These are phyloP conservation scores for Aptenodytes patagonicus DNA, from an alignment of 2,113 vertebrate genomes.

Conservation along the genomic window DNA sequence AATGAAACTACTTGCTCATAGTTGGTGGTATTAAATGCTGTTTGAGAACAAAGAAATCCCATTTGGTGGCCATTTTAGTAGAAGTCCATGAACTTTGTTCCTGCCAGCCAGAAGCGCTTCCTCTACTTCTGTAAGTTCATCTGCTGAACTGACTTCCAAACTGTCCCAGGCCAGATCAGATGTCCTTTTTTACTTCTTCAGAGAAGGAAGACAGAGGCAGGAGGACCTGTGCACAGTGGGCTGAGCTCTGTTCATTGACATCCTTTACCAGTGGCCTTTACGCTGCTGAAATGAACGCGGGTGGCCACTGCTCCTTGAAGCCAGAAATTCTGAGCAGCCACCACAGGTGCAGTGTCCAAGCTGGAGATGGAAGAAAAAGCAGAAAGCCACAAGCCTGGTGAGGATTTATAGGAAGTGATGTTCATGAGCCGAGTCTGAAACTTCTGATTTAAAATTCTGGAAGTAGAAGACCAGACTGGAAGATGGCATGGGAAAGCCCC, in stretches of 20 bases:
- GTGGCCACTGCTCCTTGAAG: neutral
- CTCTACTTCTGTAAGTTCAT: neutral
- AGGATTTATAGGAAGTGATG: neutral
- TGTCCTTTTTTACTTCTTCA: neutral
- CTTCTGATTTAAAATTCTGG: neutral
- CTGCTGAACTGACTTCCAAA: neutral
- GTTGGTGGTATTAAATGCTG: neutral
- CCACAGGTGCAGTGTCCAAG: neutral
- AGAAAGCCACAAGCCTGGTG: neutral
- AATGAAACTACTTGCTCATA: neutral
- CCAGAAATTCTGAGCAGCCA: neutral
- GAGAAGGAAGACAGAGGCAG: neutral
- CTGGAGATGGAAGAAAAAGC: neutral
- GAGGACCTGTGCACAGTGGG: neutral
- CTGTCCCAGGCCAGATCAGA: neutral
- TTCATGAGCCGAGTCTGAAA: neutral
- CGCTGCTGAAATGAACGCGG: accelerated
- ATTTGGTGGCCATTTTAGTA: neutral
- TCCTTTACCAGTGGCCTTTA: neutral
- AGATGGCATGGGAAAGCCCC: neutral
- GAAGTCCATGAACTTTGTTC: accelerated
- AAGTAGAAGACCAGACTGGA: neutral
- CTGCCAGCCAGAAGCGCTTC: neutral
- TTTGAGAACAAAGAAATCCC: neutral
- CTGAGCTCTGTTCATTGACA: neutral